Percentiles rank a stretch among this genome's conserved stretches.
Conservation (phyloP, 1,140 invertebrate species). For the Planococcus citri region DNA sequence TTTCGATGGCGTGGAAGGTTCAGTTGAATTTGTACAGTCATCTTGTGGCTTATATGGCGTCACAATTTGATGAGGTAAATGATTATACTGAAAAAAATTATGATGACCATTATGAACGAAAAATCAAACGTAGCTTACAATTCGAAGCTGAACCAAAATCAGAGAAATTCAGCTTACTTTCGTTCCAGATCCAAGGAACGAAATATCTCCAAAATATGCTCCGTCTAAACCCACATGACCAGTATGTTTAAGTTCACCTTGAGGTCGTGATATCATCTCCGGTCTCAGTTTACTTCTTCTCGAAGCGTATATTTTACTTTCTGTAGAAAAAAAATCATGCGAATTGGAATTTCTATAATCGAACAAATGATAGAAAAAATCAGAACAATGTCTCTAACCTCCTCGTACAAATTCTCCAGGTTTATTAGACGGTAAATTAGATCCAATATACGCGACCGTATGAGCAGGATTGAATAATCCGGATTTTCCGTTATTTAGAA, state of each 20-base stretch:
- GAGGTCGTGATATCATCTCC: conserved; percentile 93
- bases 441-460: conserved; percentile 72
- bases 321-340: conserved; percentile 30
- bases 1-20: conserved; percentile 34
- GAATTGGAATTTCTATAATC: too few relatives aligned
- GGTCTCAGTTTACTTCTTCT: conserved; percentile 56
- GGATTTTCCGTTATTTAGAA: conserved; percentile 66
- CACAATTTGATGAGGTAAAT: conserved; percentile 70
- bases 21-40: conserved; percentile 42
- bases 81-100: conserved; percentile 45
- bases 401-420: conserved; percentile 44
- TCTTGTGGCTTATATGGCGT: conserved; percentile 77
- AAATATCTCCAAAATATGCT: conserved; percentile 89
- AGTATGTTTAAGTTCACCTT: conserved; percentile 93
- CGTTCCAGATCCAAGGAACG: conserved; percentile 50
- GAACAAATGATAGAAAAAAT: too few relatives aligned
- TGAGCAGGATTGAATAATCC: conserved; percentile 83
- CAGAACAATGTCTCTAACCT: conserved; percentile 33
- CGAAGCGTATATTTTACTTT: conserved; percentile 44
- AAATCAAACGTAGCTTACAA: too few relatives aligned
- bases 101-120: too few relatives aligned
- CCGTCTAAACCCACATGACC: conserved; percentile 94
- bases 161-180: conserved; percentile 35
- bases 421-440: conserved; percentile 58
- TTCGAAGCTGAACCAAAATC: not conserved